These are phyloP conservation scores for Tinamus guttatus DNA, from an alignment of 2,113 vertebrate species.

Conservation along the genomic window DNA sequence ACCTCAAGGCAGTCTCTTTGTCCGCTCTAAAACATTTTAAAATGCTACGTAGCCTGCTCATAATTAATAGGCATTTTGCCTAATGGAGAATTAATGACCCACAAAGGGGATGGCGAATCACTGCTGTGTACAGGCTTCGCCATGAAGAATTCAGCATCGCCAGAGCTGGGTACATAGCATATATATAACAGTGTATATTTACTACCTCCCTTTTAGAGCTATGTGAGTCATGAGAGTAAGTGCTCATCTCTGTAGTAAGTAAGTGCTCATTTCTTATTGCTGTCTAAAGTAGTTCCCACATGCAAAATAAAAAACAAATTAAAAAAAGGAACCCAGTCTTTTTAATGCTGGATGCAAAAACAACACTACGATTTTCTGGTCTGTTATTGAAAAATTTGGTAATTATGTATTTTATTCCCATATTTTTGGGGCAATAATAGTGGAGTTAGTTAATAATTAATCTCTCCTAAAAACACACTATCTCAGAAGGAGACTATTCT, in stretches of 20 bases:
- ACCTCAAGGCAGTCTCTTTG: neutral
- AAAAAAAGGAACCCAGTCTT: neutral
- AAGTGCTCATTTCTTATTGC: neutral
- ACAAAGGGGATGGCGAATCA: slow-evolving; percentile 46
- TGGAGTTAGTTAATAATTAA: neutral
- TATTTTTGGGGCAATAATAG: neutral
- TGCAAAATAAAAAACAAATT: neutral
- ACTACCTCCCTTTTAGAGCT: neutral
- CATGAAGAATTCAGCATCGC: slow-evolving; percentile 16
- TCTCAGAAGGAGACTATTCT: neutral
- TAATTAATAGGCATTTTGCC: slow-evolving; percentile 64
- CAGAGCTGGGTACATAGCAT: neutral
- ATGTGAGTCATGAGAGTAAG: neutral
- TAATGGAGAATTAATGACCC: slow-evolving; percentile 67
- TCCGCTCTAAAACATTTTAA: neutral
- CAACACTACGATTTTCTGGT: neutral
- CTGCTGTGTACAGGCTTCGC: neutral
- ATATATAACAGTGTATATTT: neutral
- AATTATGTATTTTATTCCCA: neutral
- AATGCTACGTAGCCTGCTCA: slow-evolving; percentile 28
- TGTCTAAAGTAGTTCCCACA: neutral
- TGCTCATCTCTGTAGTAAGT: neutral
- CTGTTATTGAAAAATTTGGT: neutral
- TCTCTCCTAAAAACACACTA: neutral
- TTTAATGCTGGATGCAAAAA: neutral